Evolutionary conservation across 2,888 invertebrate genomes (phyloP).

Genomic region (Troides helena): DNA sequence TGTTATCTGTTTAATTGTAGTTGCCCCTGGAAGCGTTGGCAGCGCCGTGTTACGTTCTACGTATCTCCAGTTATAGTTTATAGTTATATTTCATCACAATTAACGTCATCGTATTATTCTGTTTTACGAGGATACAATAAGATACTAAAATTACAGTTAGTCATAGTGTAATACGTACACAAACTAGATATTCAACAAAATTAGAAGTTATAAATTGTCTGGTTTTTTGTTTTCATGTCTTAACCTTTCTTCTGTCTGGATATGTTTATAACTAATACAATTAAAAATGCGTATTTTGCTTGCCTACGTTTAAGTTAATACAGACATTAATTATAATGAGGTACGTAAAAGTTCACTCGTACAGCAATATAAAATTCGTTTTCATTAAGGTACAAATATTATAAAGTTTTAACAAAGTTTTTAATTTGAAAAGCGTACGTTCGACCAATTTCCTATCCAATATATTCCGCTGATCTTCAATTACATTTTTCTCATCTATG

Average conservation of each 20-base stretch:
- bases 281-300: no score
- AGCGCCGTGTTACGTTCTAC: slow-evolving; percentile 41
- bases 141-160: neutral
- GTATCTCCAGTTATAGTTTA: slow-evolving; percentile 33
- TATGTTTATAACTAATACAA: no score
- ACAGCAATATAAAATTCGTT: neutral
- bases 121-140: slow-evolving; percentile 12
- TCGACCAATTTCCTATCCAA: slow-evolving; percentile 29
- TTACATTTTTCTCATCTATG: slow-evolving; percentile 43
- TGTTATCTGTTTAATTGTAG: slow-evolving; percentile 72
- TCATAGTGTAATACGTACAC: neutral
- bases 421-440: slow-evolving; percentile 25
- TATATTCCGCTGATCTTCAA: slow-evolving; percentile 29
- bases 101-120: slow-evolving; percentile 26
- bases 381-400: slow-evolving; percentile 7
- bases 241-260: no score
- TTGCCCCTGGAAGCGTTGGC: slow-evolving; percentile 52
- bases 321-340: no score
- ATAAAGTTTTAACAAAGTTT: slow-evolving; percentile 22
- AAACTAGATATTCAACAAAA: neutral
- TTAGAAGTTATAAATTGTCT: neutral
- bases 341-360: no score
- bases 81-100: slow-evolving; percentile 23
- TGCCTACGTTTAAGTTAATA: no score
- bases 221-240: neutral